phyloP scores from a whole-genome alignment of 1,140 invertebrate genomes.

The Meloidogyne chitwoodi region DNA sequence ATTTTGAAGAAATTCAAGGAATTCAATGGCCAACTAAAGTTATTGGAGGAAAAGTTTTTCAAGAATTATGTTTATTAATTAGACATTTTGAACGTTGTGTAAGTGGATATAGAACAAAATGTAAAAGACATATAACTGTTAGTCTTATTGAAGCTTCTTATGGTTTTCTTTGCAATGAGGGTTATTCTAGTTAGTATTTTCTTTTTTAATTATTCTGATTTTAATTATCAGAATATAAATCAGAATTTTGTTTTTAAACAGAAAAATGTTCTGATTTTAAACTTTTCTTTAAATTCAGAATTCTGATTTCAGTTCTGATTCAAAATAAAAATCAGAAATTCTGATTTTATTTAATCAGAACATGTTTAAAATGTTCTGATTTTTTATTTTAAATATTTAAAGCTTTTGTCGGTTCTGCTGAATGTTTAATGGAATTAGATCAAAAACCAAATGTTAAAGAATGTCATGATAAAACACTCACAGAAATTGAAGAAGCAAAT shows the following conservation, averaged over 20 bases:
- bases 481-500: slow-evolving; percentile 57
- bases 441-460: slow-evolving; percentile 49
- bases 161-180: slow-evolving; percentile 58
- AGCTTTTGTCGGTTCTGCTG: slow-evolving; percentile 57
- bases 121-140: slow-evolving; percentile 57
- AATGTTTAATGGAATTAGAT: slow-evolving; percentile 59
- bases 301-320: not conserved
- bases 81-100: slow-evolving; percentile 55
- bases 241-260: not conserved
- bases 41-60: slow-evolving; percentile 55
- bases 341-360: not conserved
- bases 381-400: slow-evolving; percentile 23
- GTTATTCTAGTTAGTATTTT: slow-evolving; percentile 50
- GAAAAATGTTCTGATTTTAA: not conserved
- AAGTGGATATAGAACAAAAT: slow-evolving; percentile 34
- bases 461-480: slow-evolving; percentile 56
- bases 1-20: slow-evolving; percentile 27
- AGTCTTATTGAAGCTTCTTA: slow-evolving; percentile 56
- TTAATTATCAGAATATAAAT: no score
- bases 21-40: slow-evolving; percentile 50
- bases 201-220: not conserved
- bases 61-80: slow-evolving; percentile 57
- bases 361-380: not conserved
- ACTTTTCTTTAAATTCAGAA: not conserved
- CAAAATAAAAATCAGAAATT: slow-evolving; percentile 1